A percentile compares a stretch with the other conserved stretches of the same genome.
Evolutionary conservation across 1,140 invertebrate species (phyloP).

Genomic region (Drosophila kikkawai): DNA sequence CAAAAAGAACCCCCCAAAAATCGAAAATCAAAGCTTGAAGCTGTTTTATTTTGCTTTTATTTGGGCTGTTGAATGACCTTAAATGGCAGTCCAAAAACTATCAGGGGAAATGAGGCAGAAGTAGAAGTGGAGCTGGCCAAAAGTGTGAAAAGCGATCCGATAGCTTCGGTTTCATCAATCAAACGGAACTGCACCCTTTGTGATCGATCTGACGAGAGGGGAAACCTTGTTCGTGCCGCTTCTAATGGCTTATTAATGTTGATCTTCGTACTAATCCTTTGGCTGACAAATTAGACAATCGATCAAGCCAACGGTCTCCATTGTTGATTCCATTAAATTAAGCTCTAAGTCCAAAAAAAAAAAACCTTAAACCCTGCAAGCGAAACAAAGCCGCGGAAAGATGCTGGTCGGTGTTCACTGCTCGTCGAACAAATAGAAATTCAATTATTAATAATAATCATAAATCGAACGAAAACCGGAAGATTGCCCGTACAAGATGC

Average conservation of each 20-base stretch:
- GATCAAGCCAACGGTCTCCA: constrained; percentile 65
- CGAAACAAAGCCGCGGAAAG: constrained; percentile 35
- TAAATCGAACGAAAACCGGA: constrained; percentile 71
- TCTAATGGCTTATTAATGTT: constrained; percentile 79
- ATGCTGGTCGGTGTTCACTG: constrained; percentile 68
- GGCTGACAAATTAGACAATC: constrained; percentile 77
- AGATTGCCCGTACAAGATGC: constrained; percentile 59
- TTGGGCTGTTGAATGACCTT: constrained; percentile 37
- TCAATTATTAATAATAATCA: constrained; percentile 72
- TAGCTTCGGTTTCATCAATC: constrained; percentile 62
- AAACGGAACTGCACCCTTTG: constrained; percentile 64
- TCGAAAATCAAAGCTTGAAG: constrained; percentile 19
- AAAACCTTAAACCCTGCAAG: constrained; percentile 35
- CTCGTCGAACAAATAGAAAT: constrained; percentile 65
- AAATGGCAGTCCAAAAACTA: constrained; percentile 10
- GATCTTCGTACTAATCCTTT: constrained; percentile 52
- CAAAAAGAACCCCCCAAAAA: constrained; percentile 46
- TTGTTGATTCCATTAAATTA: constrained; percentile 61
- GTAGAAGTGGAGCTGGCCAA: constrained; percentile 37
- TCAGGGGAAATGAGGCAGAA: constrained; percentile 28
- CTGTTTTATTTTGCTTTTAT: constrained; percentile 27
- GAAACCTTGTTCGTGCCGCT: constrained; percentile 61
- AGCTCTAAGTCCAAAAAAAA: constrained; percentile 28
- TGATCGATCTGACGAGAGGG: constrained; percentile 3
- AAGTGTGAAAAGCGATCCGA: constrained; percentile 56